phyloP scores from a whole-genome alignment of 2,113 vertebrate species.

The Labeo catla region DNA sequence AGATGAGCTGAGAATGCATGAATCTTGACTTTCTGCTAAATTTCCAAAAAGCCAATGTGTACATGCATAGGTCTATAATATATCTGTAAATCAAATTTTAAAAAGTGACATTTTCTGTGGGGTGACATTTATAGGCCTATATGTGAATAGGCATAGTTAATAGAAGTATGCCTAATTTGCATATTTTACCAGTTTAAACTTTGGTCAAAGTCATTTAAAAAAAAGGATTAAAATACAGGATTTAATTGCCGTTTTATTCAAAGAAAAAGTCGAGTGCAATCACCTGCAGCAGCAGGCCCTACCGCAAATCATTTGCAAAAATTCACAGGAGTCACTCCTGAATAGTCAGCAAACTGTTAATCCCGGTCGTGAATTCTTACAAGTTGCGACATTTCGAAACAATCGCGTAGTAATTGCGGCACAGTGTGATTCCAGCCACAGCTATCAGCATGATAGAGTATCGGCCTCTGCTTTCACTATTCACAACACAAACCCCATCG shows the following conservation, averaged over 20 bases:
- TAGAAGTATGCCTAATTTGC: neutral
- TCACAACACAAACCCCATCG: slow-evolving; percentile 23
- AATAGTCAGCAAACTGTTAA: neutral
- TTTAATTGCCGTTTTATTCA: neutral
- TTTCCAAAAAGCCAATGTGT: neutral
- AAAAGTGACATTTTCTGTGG: neutral
- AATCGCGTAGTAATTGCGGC: slow-evolving; percentile 32
- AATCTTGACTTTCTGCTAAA: neutral
- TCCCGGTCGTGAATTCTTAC: slow-evolving; percentile 1
- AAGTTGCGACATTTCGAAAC: slow-evolving; percentile 17
- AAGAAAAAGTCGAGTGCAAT: neutral
- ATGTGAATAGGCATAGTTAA: neutral
- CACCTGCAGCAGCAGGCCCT: neutral
- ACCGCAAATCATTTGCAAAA: neutral
- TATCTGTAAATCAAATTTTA: neutral
- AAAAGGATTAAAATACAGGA: neutral
- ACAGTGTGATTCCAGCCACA: slow-evolving; percentile 24
- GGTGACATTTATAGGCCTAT: neutral
- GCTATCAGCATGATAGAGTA: slow-evolving; percentile 38
- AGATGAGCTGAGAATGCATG: neutral
- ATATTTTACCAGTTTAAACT: neutral
- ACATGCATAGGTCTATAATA: neutral
- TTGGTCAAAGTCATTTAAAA: neutral
- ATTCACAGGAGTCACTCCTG: neutral
- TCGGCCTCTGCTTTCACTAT: slow-evolving; percentile 22